Base-by-base conservation (phyloP, 2,113 vertebrate species). In the Gavia stellata region DNA sequence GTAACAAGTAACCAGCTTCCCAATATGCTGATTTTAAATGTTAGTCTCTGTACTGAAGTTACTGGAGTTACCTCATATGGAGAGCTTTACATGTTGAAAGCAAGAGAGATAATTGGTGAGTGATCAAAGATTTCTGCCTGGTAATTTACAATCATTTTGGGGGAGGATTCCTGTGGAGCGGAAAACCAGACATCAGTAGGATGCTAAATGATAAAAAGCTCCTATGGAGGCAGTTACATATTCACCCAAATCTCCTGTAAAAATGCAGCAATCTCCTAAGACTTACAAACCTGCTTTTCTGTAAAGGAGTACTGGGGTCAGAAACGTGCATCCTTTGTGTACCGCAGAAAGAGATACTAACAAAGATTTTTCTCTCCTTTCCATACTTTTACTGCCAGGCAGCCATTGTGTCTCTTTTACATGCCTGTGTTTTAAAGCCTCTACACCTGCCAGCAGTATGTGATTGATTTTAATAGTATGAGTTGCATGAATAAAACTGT, bases 71-170 rank as follows among this genome's bases (percentile, higher is more conserved):
- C 45, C 62, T 77, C 84, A 38, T 17, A 75, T 3, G 36, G 72
- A 58, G 89, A 86, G 90, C 33, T 90, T 74, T 58, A 10, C 7
- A 5, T 28, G 4, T 58, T 92, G 72, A 90, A 93, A 90, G 80
- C 67, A 81, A 86, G 52, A 62, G 59, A 92, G 42, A 66, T 92
- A 96, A 97, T 84, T 96, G 94, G 72, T 58, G 68, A 96, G 82
- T 42, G 63, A 96, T 95, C 95, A 96, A 94, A 96, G 86, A 94
- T 77, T 96, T 88, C 92, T 95, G 94, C 83, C 72, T 78, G 72
- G 86, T 78, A 95, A 96, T 95, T 95, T 94, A 89, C 80, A 88
- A 26, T 86, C 47, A 92, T 90, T 94, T 62, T 12, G 38, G 75
- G 86, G 86, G 63, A 77, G 66, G 85, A 71, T 58, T 91, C 96